These are phyloP conservation scores for Lycocerus yunnanus DNA, from an alignment of 2,888 invertebrate species.

Conservation along the genomic window DNA sequence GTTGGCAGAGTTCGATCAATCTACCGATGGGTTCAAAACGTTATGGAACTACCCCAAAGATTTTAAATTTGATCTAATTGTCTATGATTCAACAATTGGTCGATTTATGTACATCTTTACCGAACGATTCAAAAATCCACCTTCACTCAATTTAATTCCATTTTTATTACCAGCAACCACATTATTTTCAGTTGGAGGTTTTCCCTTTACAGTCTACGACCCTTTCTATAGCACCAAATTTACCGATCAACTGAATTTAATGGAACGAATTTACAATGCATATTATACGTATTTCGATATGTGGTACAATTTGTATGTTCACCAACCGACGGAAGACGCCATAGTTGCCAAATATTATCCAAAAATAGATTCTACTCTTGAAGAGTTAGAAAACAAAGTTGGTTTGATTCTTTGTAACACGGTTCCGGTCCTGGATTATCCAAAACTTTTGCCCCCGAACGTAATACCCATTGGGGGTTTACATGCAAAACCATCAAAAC, in stretches of 20 bases:
- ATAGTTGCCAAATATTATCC: conserved; percentile 38
- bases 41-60: conserved; percentile 33
- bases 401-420: too few species aligned
- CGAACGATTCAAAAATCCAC: conserved; percentile 34
- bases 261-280: conserved; percentile 36
- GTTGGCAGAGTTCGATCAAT: conserved; percentile 15
- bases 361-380: conserved; percentile 35
- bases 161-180: neutral
- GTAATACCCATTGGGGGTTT: conserved; percentile 50
- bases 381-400: too few species aligned
- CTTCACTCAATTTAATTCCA: conserved; percentile 17
- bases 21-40: conserved; percentile 22
- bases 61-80: conserved; percentile 34
- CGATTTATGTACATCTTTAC: conserved; percentile 34
- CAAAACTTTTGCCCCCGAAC: conserved; percentile 42
- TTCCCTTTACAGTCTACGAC: conserved; percentile 37
- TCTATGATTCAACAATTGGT: conserved; percentile 32
- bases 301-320: too few species aligned
- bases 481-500: conserved; percentile 42
- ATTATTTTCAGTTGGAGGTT: conserved; percentile 37
- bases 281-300: too few species aligned
- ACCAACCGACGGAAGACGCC: too few species aligned
- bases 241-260: conserved; percentile 36
- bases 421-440: conserved; percentile 39
- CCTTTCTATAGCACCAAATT: conserved; percentile 35